A percentile compares a stretch with the other conserved stretches of the same genome.
These are phyloP conservation scores for Agrochola macilenta DNA, from an alignment of 2,888 invertebrate species.

Conservation along the genomic window DNA sequence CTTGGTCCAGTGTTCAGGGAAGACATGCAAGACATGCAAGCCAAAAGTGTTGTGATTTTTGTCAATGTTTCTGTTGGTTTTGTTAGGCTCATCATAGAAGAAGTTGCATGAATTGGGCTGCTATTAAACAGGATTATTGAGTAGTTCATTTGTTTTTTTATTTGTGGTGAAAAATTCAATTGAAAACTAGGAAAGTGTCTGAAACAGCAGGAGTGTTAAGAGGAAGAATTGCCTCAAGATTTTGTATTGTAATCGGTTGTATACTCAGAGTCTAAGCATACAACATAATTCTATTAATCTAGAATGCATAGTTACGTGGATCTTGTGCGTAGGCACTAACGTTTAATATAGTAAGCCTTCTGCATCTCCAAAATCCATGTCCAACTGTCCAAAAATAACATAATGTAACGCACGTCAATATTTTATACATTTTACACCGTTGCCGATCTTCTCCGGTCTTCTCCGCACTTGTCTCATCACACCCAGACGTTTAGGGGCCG, in stretches of 20 bases:
- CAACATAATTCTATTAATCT: no score
- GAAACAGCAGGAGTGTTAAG: no score
- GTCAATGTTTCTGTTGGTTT: no score
- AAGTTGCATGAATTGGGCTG: background rate
- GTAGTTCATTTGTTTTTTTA: no score
- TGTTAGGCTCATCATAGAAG: background rate
- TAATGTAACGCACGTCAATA: constrained; percentile 77
- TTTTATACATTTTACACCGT: constrained; percentile 83
- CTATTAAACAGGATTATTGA: no score
- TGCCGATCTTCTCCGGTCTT: constrained; percentile 61
- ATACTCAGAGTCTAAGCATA: no score
- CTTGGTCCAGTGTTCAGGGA: constrained; percentile 1
- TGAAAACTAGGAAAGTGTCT: background rate
- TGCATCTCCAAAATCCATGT: constrained; percentile 66
- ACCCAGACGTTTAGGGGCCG: constrained; percentile 60
- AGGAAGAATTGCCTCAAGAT: background rate
- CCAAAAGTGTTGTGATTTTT: background rate
- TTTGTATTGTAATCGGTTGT: no score
- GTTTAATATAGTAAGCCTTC: constrained; percentile 45
- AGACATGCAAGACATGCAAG: background rate
- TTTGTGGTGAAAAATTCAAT: no score
- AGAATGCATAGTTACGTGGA: no score
- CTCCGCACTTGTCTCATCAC: constrained; percentile 65
- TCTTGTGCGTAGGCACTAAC: background rate
- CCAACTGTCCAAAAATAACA: constrained; percentile 79